phyloP scores from a whole-genome alignment of 2,888 invertebrate species.

The Drosophila ezoana region DNA sequence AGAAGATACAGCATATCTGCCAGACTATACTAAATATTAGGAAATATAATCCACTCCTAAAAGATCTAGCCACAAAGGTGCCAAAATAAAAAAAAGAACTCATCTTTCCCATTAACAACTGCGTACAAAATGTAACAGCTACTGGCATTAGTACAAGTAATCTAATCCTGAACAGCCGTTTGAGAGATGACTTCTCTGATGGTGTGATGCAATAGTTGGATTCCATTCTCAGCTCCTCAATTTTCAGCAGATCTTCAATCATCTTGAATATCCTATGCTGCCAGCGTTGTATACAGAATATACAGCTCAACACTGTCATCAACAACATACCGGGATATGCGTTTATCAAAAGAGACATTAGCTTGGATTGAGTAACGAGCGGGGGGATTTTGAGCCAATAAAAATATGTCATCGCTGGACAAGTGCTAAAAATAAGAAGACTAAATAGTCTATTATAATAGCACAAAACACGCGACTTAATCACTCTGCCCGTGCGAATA shows the following conservation, averaged over 20 bases:
- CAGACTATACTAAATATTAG: slow-evolving; percentile 7
- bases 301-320: neutral
- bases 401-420: neutral
- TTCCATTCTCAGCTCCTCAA: neutral
- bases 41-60: neutral
- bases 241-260: slow-evolving; percentile 6
- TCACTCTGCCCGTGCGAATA: neutral
- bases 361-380: neutral
- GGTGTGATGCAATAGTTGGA: neutral
- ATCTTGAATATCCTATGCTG: slow-evolving; percentile 23
- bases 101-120: rapidly evolving
- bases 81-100: neutral
- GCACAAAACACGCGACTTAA: slow-evolving; percentile 10
- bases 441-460: neutral
- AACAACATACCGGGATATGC: neutral
- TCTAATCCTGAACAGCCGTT: neutral
- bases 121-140: neutral
- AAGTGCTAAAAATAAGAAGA: neutral
- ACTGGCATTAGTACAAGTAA: neutral
- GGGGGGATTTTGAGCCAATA: rapidly evolving
- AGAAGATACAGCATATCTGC: neutral
- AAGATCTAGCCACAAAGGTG: too few species aligned
- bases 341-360: neutral
- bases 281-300: slow-evolving; percentile 7
- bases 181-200: neutral